phyloP scores from a whole-genome alignment of 1,140 invertebrate species.

The Myzus persicae region DNA sequence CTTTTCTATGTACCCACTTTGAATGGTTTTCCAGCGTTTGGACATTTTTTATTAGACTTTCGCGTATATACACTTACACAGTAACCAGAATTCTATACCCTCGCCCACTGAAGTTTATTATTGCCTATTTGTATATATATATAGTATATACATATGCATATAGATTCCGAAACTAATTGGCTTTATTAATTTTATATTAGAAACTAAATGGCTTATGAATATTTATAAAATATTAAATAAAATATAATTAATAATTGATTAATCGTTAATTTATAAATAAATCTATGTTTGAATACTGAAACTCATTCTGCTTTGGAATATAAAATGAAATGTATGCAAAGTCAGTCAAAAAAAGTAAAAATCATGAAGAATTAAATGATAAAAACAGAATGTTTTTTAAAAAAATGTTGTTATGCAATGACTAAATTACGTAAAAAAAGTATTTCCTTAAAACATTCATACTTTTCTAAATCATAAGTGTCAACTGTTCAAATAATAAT shows the following conservation, averaged over 20 bases:
- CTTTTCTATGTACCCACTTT: conserved; percentile 11
- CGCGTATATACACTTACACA: not conserved
- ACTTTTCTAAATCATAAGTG: not conserved
- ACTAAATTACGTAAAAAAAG: not conserved
- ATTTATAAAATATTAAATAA: not conserved
- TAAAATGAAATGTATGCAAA: not conserved
- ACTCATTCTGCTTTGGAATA: not conserved
- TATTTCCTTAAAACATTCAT: not conserved
- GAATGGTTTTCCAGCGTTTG: not conserved
- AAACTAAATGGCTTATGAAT: not conserved
- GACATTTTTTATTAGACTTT: conserved; percentile 1
- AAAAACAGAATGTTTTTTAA: not conserved
- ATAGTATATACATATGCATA: too few relatives aligned
- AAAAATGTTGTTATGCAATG: not conserved
- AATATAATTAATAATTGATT: not conserved
- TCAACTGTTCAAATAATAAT: too few relatives aligned
- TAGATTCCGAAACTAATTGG: not conserved
- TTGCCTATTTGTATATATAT: not conserved
- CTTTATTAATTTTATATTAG: not conserved
- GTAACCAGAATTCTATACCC: not conserved
- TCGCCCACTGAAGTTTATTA: not conserved
- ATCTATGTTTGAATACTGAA: not conserved
- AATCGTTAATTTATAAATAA: not conserved
- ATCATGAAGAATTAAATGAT: not conserved
- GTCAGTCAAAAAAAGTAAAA: not conserved